Conservation (phyloP, 2,797 vertebrate species). For the Geotrypetes seraphini region DNA sequence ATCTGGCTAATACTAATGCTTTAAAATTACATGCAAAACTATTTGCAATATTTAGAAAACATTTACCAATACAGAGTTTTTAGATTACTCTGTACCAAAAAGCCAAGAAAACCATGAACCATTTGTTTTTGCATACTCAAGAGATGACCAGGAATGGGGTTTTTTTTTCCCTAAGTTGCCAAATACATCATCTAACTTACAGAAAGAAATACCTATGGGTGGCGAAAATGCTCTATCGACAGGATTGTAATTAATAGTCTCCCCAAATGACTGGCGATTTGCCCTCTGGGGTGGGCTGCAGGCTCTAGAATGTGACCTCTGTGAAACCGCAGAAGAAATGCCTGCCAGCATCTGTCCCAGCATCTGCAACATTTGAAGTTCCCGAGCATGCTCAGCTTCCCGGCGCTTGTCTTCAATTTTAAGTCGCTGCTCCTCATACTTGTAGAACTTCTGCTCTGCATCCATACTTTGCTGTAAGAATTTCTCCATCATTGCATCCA, state of each 20-base stretch:
- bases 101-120: too few species aligned
- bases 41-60: too few species aligned
- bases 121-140: too few species aligned
- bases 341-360: slow-evolving; percentile 79
- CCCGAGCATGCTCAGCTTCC: slow-evolving; percentile 70
- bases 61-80: too few species aligned
- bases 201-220: slow-evolving; percentile 45
- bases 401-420: slow-evolving; percentile 74
- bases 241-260: slow-evolving; percentile 48
- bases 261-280: slow-evolving; percentile 33
- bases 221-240: slow-evolving; percentile 37
- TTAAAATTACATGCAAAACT: too few species aligned
- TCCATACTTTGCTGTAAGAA: slow-evolving; percentile 81
- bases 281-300: slow-evolving; percentile 42
- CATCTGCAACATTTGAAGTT: slow-evolving; percentile 85
- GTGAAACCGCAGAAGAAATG: slow-evolving; percentile 48
- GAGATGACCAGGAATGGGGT: too few species aligned
- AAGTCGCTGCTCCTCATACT: slow-evolving; percentile 74
- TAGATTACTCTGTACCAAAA: too few species aligned
- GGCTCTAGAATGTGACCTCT: slow-evolving; percentile 37
- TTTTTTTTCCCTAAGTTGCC: too few species aligned
- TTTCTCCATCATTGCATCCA: slow-evolving; percentile 85
- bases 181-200: too few species aligned
- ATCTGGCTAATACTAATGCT: too few species aligned
- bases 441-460: slow-evolving; percentile 78